Conservation (phyloP, 2,797 vertebrate species). For the Peromyscus eremicus region DNA sequence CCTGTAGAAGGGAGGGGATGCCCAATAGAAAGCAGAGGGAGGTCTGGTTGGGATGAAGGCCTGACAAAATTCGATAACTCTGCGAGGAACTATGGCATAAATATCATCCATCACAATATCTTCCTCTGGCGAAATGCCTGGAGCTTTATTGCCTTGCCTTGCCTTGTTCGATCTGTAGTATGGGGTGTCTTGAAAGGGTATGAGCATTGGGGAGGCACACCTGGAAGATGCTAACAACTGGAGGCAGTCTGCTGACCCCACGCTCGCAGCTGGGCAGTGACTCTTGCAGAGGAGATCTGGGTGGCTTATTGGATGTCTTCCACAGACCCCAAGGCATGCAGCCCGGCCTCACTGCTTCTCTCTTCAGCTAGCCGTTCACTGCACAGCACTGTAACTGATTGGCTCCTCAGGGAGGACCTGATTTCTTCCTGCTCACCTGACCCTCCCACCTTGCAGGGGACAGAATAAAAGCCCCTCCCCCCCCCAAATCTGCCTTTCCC, state of each 20-base stretch:
- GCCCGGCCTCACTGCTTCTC: neutral
- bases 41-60: neutral
- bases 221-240: neutral
- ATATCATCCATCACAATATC: neutral
- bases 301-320: neutral
- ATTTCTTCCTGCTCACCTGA: too few relatives aligned
- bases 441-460: neutral
- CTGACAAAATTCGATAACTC: neutral
- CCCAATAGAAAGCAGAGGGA: neutral
- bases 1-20: neutral
- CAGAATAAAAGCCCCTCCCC: constrained; percentile 15
- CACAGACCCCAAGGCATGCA: neutral
- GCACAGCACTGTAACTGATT: neutral
- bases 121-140: neutral
- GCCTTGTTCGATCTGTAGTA: rapidly evolving
- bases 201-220: neutral
- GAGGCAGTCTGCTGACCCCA: neutral
- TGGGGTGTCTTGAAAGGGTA: neutral
- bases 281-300: neutral
- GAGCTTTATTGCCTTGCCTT: neutral
- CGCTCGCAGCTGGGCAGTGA: neutral
- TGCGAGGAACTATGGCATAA: neutral
- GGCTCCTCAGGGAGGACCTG: neutral
- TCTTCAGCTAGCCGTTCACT: neutral
- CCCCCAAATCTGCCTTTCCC: neutral